These are phyloP conservation scores for Hypsibius dujardini DNA, from an alignment of 1,140 invertebrate genomes.

Conservation along the genomic window DNA sequence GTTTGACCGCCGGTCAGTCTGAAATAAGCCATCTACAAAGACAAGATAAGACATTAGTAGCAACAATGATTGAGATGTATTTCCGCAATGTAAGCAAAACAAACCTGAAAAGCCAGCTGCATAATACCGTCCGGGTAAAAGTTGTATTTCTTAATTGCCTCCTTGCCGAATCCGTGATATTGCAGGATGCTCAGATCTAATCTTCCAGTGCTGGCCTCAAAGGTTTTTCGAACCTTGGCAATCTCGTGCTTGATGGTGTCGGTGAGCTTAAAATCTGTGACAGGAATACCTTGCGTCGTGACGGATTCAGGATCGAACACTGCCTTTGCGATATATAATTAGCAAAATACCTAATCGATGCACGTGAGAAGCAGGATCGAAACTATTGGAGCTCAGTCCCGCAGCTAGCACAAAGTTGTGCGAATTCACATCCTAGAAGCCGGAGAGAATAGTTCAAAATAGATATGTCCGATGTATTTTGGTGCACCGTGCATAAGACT, in stretches of 20 bases:
- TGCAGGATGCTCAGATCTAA: constrained; percentile 21
- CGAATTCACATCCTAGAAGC: too few species aligned
- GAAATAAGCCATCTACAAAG: constrained; percentile 54
- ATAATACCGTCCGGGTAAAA: constrained; percentile 86
- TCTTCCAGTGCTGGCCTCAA: not conserved
- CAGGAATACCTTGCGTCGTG: constrained; percentile 18
- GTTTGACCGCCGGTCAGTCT: constrained; percentile 46
- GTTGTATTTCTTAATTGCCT: constrained; percentile 55
- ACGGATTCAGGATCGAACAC: not conserved
- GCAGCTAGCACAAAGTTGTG: constrained; percentile 24
- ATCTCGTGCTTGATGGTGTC: constrained; percentile 31
- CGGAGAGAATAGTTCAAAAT: too few species aligned
- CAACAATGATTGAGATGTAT: too few species aligned
- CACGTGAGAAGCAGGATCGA: constrained; percentile 35
- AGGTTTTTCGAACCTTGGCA: not conserved
- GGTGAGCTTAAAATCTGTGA: constrained; percentile 51
- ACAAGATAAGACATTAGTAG: too few species aligned
- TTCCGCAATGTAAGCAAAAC: constrained; percentile 11
- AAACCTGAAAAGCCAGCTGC: constrained; percentile 82
- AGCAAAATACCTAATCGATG: constrained; percentile 38
- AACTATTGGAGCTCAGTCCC: not conserved
- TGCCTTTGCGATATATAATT: constrained; percentile 22
- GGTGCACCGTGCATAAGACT: too few species aligned
- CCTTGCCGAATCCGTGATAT: constrained; percentile 31
- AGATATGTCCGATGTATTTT: too few species aligned